Percentiles rank a stretch among this genome's conserved stretches.
phyloP scores from a whole-genome alignment of 2,797 vertebrate species.

The Coluber constrictor region DNA sequence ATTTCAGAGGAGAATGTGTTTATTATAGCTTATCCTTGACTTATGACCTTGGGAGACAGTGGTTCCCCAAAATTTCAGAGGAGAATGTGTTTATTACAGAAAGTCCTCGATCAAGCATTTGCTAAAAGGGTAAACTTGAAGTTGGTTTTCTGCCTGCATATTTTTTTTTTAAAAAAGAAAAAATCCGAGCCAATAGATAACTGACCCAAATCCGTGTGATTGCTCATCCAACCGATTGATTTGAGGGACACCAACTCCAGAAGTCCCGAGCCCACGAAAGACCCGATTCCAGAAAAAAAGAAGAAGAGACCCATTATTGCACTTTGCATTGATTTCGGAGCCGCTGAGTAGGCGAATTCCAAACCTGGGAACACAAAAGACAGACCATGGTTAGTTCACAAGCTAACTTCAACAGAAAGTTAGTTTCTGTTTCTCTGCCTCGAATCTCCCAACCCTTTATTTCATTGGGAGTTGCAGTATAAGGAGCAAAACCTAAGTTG shows the following conservation, averaged over 20 bases:
- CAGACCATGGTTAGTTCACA: neutral
- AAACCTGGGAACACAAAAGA: constrained; percentile 75
- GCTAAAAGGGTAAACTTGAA: neutral
- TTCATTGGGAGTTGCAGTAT: neutral
- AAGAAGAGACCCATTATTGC: constrained; percentile 98
- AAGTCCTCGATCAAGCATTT: neutral
- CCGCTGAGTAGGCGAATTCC: constrained; percentile 96
- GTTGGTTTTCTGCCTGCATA: neutral
- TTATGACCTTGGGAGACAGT: too few relatives aligned
- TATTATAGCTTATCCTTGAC: too few relatives aligned
- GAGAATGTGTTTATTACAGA: neutral
- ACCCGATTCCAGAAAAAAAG: constrained; percentile 96
- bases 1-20: too few relatives aligned
- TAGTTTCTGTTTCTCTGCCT: neutral
- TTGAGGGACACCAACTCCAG: constrained; percentile 87
- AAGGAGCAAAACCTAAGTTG: neutral
- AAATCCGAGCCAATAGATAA: neutral
- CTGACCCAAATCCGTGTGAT: constrained; percentile 91
- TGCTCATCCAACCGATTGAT: constrained; percentile 96
- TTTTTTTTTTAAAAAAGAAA: neutral
- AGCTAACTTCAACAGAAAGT: neutral
- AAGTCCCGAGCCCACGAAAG: constrained; percentile 93
- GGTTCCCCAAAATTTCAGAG: too few relatives aligned
- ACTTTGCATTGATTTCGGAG: constrained; percentile 97
- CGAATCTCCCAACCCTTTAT: neutral